Conservation (phyloP, 2,113 vertebrate species). For the Junco hyemalis region DNA sequence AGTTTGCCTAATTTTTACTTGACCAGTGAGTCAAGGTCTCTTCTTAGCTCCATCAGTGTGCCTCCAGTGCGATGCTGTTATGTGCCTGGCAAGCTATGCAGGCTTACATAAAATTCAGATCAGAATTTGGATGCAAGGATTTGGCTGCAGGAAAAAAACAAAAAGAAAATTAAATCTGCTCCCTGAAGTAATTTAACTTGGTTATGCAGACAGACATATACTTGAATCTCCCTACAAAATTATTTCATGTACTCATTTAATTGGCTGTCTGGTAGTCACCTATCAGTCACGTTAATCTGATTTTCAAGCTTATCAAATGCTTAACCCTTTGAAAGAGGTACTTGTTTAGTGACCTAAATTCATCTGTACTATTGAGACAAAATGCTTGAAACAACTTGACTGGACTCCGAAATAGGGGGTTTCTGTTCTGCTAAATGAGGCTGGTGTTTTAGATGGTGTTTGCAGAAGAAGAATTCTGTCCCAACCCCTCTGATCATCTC, state of each 20-base stretch:
- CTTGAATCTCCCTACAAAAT: not conserved
- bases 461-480: not conserved
- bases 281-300: constrained; percentile 14
- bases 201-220: not conserved
- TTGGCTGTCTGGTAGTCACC: constrained; percentile 24
- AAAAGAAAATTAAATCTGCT: not conserved
- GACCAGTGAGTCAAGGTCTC: not conserved
- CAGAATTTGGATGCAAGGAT: not conserved
- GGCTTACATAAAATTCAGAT: not conserved
- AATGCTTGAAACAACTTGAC: not conserved
- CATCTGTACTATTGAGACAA: not conserved
- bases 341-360: constrained; percentile 8
- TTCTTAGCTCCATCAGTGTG: not conserved
- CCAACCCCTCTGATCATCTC: not conserved
- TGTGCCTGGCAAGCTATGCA: accelerated
- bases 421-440: not conserved
- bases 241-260: not conserved
- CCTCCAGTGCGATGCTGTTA: not conserved
- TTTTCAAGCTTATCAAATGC: not conserved
- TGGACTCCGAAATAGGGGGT: not conserved
- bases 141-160: accelerated
- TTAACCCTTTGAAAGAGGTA: constrained; percentile 15
- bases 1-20: not conserved
- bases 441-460: not conserved
- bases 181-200: not conserved